A percentile compares a stretch with the other conserved stretches of the same genome.
phyloP scores from a whole-genome alignment of 2,888 invertebrate species.

The Pasiphila rectangulata region DNA sequence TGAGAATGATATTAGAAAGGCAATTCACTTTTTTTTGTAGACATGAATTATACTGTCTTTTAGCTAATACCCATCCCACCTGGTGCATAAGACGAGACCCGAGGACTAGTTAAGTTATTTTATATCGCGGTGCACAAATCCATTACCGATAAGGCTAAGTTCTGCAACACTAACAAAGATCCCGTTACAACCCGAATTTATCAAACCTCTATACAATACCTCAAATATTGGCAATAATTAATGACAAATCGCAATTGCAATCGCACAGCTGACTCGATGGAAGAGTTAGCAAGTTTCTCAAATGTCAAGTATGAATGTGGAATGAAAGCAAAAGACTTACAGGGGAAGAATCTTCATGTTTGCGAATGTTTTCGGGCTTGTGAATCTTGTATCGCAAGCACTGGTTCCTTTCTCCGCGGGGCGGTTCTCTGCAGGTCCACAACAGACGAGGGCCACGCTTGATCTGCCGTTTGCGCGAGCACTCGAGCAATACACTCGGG shows the following conservation, averaged over 20 bases:
- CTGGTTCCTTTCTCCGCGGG: conserved; percentile 62
- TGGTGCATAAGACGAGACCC: no score
- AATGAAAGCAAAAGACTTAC: conserved; percentile 49
- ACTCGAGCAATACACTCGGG: conserved; percentile 52
- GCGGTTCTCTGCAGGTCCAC: conserved; percentile 65
- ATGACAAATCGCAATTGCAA: conserved; percentile 59
- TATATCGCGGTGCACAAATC: conserved; percentile 7
- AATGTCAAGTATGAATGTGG: conserved; percentile 1
- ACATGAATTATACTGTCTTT: conserved; percentile 35
- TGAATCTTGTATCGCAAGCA: conserved; percentile 49
- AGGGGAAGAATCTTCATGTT: conserved; percentile 66
- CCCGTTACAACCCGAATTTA: background rate
- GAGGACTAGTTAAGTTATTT: background rate
- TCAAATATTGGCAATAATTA: background rate
- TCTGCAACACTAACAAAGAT: no score
- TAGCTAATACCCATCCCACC: no score
- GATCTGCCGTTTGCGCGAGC: conserved; percentile 57
- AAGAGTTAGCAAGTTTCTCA: conserved; percentile 9
- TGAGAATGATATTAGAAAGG: conserved; percentile 62
- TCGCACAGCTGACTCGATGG: conserved; percentile 56
- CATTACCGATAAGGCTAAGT: no score
- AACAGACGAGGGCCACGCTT: conserved; percentile 67
- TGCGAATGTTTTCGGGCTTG: conserved; percentile 43
- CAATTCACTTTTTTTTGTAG: conserved; percentile 45
- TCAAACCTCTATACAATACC: background rate